Base-by-base conservation (phyloP, 2,113 vertebrate genomes). In the Mohoua ochrocephala region DNA sequence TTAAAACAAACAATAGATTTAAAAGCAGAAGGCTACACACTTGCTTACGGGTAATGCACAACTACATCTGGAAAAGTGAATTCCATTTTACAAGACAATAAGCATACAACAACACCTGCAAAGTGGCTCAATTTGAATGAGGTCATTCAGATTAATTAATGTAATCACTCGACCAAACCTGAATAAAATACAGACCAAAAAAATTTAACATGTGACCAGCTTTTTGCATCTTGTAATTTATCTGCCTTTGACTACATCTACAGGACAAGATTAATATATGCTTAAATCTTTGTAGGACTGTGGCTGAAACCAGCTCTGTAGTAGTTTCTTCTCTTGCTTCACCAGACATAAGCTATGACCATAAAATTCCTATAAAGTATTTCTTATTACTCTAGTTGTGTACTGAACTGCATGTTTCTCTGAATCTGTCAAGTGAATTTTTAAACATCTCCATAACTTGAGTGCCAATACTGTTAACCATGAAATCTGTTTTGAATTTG, bases 401-500 rank as follows among this genome's bases (percentile, higher is more conserved):
- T 71, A 93, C 69, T 87, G 79, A 91, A 42, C 30, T 75, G 39
- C 39, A 33, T 35, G 86, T 60, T 95, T 91, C 81, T 87, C 93
- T 77, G 77, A 91, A 97, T 63, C 87, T 96, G 95, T 89, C 92
- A 94, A 91, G 71, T 14, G 37, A 92, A 78, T 96, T 91, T 96
- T 95, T 94, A 96, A 97, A 98, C 89, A 94, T 97, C 96, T 97
- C 93, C 87, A 95, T 97, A 98, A 90, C 56, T 41, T 84, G 80
- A 97, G 91, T 91, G 78, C 93, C 86, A 70, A 69, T 92, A 87
- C 31, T 67, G 60, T 88, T 97, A 97, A 95, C 96, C 88, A 75
- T 94, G 90, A 97, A 95, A 97, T 97, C 95, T 97, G 97, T 89
- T 97, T 98, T 81, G 75, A 97, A 97, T 97, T 97, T 97, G 52